A percentile compares a stretch with the other conserved stretches of the same genome.
phyloP scores from a whole-genome alignment of 2,113 vertebrate species.

The Sturnus vulgaris region DNA sequence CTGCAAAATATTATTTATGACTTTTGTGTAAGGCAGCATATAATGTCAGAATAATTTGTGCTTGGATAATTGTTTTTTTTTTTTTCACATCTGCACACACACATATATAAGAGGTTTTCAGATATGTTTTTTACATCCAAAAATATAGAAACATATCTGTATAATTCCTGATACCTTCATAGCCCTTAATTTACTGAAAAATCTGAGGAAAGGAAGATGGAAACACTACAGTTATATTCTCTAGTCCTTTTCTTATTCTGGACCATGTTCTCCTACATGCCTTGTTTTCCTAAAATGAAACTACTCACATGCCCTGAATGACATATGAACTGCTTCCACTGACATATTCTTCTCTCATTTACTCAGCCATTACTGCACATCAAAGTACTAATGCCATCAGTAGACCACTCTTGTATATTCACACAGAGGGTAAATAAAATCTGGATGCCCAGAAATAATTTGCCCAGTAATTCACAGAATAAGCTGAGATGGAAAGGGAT shows the following conservation, averaged over 20 bases:
- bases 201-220: background rate
- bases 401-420: background rate
- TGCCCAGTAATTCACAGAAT: background rate
- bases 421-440: background rate
- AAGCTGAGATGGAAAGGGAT: background rate
- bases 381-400: background rate
- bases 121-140: background rate
- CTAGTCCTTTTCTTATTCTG: background rate
- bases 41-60: background rate
- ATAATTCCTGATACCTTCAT: background rate
- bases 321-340: background rate
- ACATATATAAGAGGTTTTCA: background rate
- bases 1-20: background rate
- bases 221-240: background rate
- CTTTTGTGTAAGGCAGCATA: background rate
- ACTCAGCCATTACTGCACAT: background rate
- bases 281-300: background rate
- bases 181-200: background rate
- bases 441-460: background rate
- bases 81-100: background rate
- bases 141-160: background rate
- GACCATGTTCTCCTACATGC: background rate
- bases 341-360: background rate
- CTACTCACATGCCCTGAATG: background rate
- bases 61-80: background rate